phyloP scores from a whole-genome alignment of 2,797 vertebrate genomes.

The Premnoplex brunnescens region DNA sequence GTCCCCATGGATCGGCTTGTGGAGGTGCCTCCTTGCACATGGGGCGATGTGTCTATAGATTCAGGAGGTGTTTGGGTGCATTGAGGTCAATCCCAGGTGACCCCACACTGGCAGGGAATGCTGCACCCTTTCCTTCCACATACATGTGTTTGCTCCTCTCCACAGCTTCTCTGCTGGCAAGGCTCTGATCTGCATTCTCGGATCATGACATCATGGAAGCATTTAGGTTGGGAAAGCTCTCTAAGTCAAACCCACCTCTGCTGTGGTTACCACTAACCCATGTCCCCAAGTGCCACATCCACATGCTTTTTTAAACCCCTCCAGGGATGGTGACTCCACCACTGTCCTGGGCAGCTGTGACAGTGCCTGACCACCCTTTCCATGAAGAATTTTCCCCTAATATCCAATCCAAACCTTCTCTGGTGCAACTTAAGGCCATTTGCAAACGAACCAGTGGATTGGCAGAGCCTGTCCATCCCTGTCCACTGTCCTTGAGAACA shows the following conservation, averaged over 20 bases:
- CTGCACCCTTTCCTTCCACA: not conserved
- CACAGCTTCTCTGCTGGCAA: not conserved
- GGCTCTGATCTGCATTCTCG: not conserved
- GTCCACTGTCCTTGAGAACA: not conserved
- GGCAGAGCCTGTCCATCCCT: not conserved
- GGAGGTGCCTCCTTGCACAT: fast-evolving
- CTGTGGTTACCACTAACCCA: not conserved
- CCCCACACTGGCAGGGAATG: not conserved
- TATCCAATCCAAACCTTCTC: not conserved
- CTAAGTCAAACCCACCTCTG: not conserved
- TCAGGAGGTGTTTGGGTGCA: fast-evolving
- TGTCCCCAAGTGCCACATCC: fast-evolving
- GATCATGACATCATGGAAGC: not conserved
- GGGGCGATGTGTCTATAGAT: not conserved
- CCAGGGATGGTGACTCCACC: not conserved
- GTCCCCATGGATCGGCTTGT: fast-evolving
- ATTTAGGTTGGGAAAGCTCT: not conserved
- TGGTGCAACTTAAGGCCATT: not conserved
- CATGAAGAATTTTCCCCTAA: not conserved
- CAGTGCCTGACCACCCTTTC: not conserved
- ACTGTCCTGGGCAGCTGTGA: not conserved
- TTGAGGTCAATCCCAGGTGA: fast-evolving
- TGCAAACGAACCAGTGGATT: fast-evolving
- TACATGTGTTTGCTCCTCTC: fast-evolving
- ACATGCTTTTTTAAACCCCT: not conserved